Evolutionary conservation across 2,888 invertebrate genomes (phyloP).

Genomic region (Ashinkailepas kermadecensis): DNA sequence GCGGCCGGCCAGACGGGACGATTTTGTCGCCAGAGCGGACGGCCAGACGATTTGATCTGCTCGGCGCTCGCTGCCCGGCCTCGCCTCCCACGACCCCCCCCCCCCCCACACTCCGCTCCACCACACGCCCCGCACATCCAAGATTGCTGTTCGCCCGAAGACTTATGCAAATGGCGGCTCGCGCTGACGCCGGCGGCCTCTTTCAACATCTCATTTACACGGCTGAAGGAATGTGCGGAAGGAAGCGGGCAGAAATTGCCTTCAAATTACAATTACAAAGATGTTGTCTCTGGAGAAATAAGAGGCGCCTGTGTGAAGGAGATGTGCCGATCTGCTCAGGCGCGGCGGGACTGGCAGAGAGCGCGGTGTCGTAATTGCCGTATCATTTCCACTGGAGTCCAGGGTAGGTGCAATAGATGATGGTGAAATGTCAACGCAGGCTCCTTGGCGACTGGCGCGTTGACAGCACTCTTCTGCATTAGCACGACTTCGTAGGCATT

Average conservation of each 20-base stretch:
- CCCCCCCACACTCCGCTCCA: neutral
- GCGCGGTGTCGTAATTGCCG: neutral
- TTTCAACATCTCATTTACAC: constrained; percentile 6
- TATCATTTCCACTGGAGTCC: no score
- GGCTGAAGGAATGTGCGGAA: neutral
- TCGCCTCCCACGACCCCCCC: neutral
- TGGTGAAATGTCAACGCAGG: no score
- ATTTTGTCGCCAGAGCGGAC: neutral
- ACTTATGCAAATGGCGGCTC: neutral
- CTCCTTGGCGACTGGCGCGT: no score
- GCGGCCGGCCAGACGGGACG: no score
- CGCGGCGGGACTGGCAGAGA: neutral
- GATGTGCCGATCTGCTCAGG: neutral
- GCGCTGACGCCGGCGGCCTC: neutral
- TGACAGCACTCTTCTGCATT: no score
- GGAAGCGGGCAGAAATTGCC: constrained; percentile 6
- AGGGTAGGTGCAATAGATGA: no score
- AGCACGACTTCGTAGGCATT: no score
- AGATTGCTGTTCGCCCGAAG: neutral
- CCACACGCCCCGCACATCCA: no score
- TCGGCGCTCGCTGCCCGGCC: neutral
- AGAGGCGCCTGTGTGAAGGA: neutral
- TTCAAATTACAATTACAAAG: constrained; percentile 21
- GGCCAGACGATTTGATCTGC: neutral
- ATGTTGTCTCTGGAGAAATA: constrained; percentile 16